Evolutionary conservation across 1,140 invertebrate species (phyloP), one percentile per base, ranked within the genome.

Genomic region (Cecropterus lyciades): DNA sequence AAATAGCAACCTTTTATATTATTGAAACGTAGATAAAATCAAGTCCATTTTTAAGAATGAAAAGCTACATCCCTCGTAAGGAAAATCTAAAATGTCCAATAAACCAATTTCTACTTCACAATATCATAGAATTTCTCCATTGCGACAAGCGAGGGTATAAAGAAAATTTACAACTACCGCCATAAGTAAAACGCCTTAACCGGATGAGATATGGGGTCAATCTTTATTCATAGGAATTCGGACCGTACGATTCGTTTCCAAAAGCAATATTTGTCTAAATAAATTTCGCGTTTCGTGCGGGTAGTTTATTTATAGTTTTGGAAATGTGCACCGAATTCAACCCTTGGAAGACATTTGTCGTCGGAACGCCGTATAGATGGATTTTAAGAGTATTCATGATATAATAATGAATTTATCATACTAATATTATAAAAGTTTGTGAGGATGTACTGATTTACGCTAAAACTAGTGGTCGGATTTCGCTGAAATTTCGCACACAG

Each of bases 121-220:
- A 24, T 24, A 24, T 24, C 20, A 5, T 24, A 24, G 20, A 24
- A 24, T 24, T 24, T 5, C 1, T 24, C 20, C 20, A 24, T 30
- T 30, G 27, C 27, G 27, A 30, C 27, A 30, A 30, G 27, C 3
- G 27, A 4, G 27, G 27, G 27, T 45, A 70, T 70, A 67, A 75
- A 78, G 56, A 53, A 78, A 81, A 82, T 85, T 79, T 85, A 81
- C 74, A 80, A 78, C 77, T 79, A 78, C 75, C 77, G 65, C 70
- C 79, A 82, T 79, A 82, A 84, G 82, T 77, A 79, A 82, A 76
- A 82, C 56, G 78, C 75, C 75, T 79, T 74, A 74, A 63, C 67
- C 52, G 68, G 52, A 76, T 84, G 80, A 82, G 71, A 75, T 76
- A 85, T 82, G 76, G 63, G 79, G 71, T 77, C 75, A 73, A 81